Evolutionary conservation across 2,113 vertebrate genomes (phyloP).

Genomic region (Lasiurus cinereus): DNA sequence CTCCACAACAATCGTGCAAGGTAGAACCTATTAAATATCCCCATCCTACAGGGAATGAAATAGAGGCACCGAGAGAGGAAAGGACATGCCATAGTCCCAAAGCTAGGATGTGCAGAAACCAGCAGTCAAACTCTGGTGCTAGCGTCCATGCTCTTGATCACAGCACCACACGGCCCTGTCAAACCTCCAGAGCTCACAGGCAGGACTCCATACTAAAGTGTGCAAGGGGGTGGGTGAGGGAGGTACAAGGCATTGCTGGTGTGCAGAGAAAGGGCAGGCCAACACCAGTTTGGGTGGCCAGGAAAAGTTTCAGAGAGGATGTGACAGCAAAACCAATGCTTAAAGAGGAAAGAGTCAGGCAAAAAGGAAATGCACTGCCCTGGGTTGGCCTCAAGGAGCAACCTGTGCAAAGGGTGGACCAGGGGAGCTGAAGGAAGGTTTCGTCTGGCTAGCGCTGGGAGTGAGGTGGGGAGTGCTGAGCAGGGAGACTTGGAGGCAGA

Average conservation of each 20-base stretch:
- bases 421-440: neutral
- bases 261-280: neutral
- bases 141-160: neutral
- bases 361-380: neutral
- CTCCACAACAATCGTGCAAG: neutral
- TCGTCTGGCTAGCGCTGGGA: neutral
- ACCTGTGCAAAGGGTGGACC: neutral
- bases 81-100: no score
- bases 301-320: neutral
- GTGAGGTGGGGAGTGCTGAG: neutral
- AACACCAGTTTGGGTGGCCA: neutral
- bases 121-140: neutral
- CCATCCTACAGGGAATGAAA: neutral
- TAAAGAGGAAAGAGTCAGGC: neutral
- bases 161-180: no score
- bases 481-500: neutral
- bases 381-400: neutral
- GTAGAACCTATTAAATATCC: neutral
- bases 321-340: neutral
- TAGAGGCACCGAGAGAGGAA: neutral
- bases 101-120: neutral
- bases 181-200: neutral
- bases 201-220: neutral
- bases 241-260: neutral
- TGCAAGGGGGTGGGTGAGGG: neutral